Conservation (phyloP, 2,888 invertebrate species). For the Drosophila melanocephala region DNA sequence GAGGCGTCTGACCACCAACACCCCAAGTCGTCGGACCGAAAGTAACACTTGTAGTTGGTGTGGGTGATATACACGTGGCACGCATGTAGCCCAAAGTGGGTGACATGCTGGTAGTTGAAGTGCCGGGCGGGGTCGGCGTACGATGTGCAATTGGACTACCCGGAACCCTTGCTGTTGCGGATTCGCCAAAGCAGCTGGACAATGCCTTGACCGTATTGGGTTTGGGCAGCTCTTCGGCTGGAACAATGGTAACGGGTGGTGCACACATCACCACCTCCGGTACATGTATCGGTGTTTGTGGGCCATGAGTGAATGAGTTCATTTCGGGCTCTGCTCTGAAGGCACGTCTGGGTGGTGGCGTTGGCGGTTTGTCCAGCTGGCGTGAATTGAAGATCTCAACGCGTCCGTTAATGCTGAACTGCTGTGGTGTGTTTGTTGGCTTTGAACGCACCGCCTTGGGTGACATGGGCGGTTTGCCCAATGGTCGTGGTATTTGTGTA, state of each 20-base stretch:
- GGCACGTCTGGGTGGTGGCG: constrained; percentile 65
- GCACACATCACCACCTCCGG: constrained; percentile 79
- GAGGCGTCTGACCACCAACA: background rate
- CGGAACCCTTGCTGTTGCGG: background rate
- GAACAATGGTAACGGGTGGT: constrained; percentile 77
- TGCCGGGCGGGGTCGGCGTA: background rate
- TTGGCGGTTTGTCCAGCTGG: constrained; percentile 74
- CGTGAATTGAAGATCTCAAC: constrained; percentile 84
- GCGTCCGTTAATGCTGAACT: constrained; percentile 83
- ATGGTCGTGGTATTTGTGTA: constrained; percentile 76
- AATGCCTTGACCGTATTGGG: constrained; percentile 81
- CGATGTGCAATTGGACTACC: constrained; percentile 1
- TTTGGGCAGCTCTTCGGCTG: constrained; percentile 81
- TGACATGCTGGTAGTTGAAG: background rate
- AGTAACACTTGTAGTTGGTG: constrained; percentile 1
- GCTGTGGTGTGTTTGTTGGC: constrained; percentile 53
- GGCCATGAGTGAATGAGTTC: background rate
- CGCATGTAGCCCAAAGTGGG: constrained; percentile 1
- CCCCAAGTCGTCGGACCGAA: background rate
- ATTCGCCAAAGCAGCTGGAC: constrained; percentile 75
- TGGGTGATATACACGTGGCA: constrained; percentile 13
- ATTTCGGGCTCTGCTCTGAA: constrained; percentile 24
- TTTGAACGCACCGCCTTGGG: constrained; percentile 57
- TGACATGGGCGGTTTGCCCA: constrained; percentile 78
- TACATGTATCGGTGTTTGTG: constrained; percentile 36